Percentiles rank a stretch among this genome's conserved stretches.
Conservation (phyloP, 1,140 invertebrate genomes). For the Trachymyrmex cornetzi region DNA sequence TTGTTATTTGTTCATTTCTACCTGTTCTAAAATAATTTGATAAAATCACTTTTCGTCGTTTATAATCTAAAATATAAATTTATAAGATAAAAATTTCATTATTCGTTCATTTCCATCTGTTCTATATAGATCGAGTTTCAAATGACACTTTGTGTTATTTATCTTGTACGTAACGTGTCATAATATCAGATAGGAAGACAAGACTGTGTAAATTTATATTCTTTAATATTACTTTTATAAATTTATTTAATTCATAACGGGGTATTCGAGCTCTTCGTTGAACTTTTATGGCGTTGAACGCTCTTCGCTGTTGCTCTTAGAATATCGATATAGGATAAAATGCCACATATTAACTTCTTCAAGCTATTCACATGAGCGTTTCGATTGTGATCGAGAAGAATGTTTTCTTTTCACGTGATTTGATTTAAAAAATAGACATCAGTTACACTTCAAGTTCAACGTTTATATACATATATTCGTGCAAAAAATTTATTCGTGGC, state of each 20-base stretch:
- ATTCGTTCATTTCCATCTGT: neutral
- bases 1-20: neutral
- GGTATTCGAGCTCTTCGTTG: slow-evolving; percentile 44
- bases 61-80: slow-evolving; percentile 21
- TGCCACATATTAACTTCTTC: neutral
- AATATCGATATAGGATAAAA: slow-evolving; percentile 24
- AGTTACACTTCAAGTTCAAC: slow-evolving; percentile 15
- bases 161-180: neutral
- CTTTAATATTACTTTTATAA: slow-evolving; percentile 32
- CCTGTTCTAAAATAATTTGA: slow-evolving; percentile 14
- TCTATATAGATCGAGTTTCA: neutral
- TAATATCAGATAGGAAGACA: slow-evolving; percentile 53
- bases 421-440: slow-evolving; percentile 10
- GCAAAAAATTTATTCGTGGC: slow-evolving; percentile 7
- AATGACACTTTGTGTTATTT: slow-evolving; percentile 1
- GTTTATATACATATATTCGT: slow-evolving; percentile 19
- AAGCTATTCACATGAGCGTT: neutral
- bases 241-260: slow-evolving; percentile 44
- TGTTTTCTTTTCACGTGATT: neutral
- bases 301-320: slow-evolving; percentile 36
- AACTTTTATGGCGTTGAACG: slow-evolving; percentile 6
- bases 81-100: slow-evolving; percentile 7
- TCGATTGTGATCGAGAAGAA: neutral
- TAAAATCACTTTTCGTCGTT: slow-evolving; percentile 22
- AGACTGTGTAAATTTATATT: slow-evolving; percentile 31